Conservation (phyloP, 2,113 vertebrate genomes). For the Esox niger region DNA sequence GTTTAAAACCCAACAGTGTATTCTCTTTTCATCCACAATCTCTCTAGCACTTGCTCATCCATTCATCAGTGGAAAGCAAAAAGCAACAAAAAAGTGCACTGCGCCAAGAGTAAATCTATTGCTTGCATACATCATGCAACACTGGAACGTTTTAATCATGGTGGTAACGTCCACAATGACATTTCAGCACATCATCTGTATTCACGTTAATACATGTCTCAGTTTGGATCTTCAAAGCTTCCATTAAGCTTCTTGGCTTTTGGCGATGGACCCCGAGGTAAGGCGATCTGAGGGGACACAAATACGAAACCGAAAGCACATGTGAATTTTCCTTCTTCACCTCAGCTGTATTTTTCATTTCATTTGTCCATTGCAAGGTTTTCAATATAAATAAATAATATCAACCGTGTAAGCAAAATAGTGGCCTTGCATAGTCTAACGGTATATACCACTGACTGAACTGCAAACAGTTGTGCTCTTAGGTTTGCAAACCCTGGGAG, state of each 20-base stretch:
- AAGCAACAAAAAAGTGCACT: neutral
- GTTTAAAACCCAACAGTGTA: neutral
- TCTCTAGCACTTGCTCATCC: neutral
- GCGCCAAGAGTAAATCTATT: neutral
- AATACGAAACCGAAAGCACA: no score
- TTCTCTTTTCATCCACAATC: neutral
- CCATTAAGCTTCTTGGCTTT: conserved; percentile 1
- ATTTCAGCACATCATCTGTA: neutral
- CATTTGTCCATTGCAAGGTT: no score
- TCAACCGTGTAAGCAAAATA: no score
- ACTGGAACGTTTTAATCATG: neutral
- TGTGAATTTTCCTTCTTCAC: no score
- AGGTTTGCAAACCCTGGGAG: no score
- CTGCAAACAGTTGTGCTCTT: no score
- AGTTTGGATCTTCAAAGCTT: conserved; percentile 12
- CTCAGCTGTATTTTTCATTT: no score
- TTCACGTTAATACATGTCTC: neutral
- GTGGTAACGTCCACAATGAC: neutral
- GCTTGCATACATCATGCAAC: neutral
- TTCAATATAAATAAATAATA: no score
- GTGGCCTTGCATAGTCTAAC: no score
- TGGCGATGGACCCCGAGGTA: conserved; percentile 31
- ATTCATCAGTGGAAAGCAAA: neutral
- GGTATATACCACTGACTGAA: no score
- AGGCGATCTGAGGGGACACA: conserved; percentile 30